Conservation (phyloP, 2,113 vertebrate genomes). For the Mesitornis unicolor region DNA sequence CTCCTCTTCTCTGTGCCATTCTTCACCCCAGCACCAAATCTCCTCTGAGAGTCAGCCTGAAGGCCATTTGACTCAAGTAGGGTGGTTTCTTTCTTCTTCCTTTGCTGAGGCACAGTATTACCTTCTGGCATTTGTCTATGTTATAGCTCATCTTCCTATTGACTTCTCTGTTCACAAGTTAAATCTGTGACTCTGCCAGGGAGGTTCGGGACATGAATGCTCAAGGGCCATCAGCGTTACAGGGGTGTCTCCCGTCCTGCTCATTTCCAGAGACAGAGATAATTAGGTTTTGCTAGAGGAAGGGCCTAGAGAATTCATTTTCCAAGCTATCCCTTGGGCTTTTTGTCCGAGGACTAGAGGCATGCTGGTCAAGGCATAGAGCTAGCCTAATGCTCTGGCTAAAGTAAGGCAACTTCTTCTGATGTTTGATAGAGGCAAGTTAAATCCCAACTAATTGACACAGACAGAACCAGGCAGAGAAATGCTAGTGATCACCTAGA, state of each 20-base stretch:
- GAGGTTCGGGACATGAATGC: rapidly evolving
- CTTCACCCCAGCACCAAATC: neutral
- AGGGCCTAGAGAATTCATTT: neutral
- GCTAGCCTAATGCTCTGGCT: neutral
- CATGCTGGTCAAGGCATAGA: neutral
- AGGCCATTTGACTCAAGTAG: no score
- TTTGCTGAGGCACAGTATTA: neutral
- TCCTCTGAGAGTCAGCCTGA: neutral
- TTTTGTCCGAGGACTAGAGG: neutral
- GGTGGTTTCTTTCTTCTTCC: neutral
- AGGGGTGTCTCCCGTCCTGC: neutral
- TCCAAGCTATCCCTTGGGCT: neutral
- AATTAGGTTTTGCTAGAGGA: neutral
- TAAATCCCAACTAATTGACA: neutral
- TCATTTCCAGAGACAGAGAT: neutral
- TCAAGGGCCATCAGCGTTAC: rapidly evolving
- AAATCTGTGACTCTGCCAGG: neutral
- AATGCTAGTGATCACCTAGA: neutral
- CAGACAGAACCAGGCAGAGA: neutral
- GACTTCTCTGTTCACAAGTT: neutral
- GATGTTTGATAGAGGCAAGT: neutral
- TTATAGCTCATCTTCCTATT: neutral
- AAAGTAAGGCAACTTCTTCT: neutral
- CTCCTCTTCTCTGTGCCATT: neutral
- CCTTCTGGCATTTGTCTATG: neutral